phyloP scores from a whole-genome alignment of 1,140 invertebrate species.

The Augochlora pura region DNA sequence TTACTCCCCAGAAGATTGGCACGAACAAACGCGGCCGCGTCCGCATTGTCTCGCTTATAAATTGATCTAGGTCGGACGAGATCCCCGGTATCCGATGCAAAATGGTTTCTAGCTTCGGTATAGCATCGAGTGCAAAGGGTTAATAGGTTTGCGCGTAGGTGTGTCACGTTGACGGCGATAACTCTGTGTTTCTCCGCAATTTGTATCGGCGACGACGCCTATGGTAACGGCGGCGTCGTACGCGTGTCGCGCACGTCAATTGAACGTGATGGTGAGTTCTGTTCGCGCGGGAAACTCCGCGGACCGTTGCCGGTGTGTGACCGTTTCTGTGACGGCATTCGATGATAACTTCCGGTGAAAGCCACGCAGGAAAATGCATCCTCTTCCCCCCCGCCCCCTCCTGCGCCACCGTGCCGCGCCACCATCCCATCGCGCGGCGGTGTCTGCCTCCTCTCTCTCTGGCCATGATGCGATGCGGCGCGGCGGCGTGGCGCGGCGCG shows the following conservation, averaged over 20 bases:
- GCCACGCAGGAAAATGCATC: conserved; percentile 36
- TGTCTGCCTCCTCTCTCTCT: neutral
- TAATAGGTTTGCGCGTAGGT: too few relatives aligned
- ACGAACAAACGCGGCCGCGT: too few relatives aligned
- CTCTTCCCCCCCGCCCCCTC: neutral
- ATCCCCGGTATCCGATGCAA: too few relatives aligned
- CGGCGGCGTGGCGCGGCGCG: neutral
- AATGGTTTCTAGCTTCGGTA: too few relatives aligned
- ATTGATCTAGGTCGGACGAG: too few relatives aligned
- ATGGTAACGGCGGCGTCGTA: neutral
- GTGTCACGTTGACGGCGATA: conserved; percentile 22
- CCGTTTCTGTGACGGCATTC: conserved; percentile 15
- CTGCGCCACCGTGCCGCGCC: too few relatives aligned
- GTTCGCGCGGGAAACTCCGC: neutral
- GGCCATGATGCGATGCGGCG: neutral
- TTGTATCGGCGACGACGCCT: conserved; percentile 31
- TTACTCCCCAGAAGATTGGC: too few relatives aligned
- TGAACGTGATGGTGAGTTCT: conserved; percentile 10
- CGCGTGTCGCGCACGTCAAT: conserved; percentile 14
- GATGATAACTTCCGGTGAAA: conserved; percentile 34
- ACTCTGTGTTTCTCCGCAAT: conserved; percentile 33
- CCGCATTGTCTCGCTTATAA: too few relatives aligned
- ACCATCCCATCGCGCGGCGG: too few relatives aligned
- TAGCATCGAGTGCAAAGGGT: too few relatives aligned
- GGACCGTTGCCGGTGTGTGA: neutral